These are phyloP conservation scores for Chelmon rostratus DNA, from an alignment of 2,797 vertebrate species.

Conservation along the genomic window DNA sequence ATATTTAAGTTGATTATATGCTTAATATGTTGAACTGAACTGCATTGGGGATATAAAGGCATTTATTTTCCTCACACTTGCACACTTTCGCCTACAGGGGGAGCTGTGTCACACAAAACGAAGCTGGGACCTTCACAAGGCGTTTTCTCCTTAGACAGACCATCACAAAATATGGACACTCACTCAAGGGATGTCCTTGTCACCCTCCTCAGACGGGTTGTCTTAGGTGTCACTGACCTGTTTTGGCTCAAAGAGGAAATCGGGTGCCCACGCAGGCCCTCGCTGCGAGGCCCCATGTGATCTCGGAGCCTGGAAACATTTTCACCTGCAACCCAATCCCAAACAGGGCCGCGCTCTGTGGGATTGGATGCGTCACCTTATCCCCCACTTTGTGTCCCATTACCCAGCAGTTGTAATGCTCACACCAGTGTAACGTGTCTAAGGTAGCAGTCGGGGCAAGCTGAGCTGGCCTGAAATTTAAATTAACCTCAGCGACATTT, in stretches of 20 bases:
- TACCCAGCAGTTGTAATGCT: constrained; percentile 85
- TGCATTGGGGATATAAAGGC: no score
- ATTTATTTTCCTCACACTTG: no score
- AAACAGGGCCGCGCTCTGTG: constrained; percentile 65
- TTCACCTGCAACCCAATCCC: constrained; percentile 82
- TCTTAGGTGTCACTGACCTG: constrained; percentile 47
- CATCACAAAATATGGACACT: constrained; percentile 15
- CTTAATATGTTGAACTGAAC: no score
- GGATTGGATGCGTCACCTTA: constrained; percentile 85
- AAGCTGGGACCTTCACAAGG: background rate
- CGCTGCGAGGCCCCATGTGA: constrained; percentile 47
- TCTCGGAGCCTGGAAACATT: constrained; percentile 74
- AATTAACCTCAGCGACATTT: constrained; percentile 85
- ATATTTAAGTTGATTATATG: background rate
- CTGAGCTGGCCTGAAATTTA: constrained; percentile 83
- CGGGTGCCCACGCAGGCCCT: constrained; percentile 25
- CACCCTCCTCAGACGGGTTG: constrained; percentile 13
- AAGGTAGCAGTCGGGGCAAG: constrained; percentile 73
- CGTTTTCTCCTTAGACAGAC: background rate
- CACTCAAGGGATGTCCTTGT: constrained; percentile 6
- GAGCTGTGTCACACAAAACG: constrained; percentile 49
- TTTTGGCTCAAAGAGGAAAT: constrained; percentile 41
- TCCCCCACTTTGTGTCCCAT: constrained; percentile 84
- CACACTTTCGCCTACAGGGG: constrained; percentile 57
- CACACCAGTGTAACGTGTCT: constrained; percentile 85